Percentiles rank a stretch among this genome's conserved stretches.
Conservation (phyloP, 2,113 vertebrate genomes). For the Centropus unirufus region DNA sequence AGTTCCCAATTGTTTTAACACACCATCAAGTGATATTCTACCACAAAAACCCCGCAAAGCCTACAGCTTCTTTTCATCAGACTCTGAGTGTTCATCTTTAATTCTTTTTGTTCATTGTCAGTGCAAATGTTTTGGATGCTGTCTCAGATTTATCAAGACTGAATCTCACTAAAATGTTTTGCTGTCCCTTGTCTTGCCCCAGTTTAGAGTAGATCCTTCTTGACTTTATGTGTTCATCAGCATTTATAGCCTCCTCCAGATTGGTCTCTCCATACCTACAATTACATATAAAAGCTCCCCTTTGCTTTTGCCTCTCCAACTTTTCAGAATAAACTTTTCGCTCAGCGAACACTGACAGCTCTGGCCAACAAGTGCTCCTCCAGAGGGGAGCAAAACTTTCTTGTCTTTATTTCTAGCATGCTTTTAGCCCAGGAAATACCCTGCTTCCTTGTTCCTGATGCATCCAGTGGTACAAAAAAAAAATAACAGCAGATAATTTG, state of each 20-base stretch:
- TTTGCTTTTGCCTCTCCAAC: not conserved
- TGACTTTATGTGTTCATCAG: not conserved
- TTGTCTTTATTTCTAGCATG: not conserved
- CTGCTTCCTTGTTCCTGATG: not conserved
- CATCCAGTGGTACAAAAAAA: not conserved
- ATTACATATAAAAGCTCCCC: not conserved
- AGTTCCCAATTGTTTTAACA: not conserved
- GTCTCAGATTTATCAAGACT: not conserved
- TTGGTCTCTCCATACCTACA: not conserved
- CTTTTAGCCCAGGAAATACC: constrained; percentile 1
- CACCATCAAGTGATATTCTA: not conserved
- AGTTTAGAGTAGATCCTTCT: not conserved
- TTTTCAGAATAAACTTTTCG: not conserved
- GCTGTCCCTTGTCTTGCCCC: not conserved
- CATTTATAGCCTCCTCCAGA: not conserved
- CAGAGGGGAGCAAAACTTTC: not conserved
- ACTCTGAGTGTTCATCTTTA: not conserved
- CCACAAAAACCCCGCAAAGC: not conserved
- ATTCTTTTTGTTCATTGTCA: not conserved
- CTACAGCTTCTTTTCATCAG: not conserved
- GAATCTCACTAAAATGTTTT: not conserved
- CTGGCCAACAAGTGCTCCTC: not conserved
- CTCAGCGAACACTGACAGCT: not conserved
- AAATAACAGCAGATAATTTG: constrained; percentile 17
- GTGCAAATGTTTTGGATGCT: not conserved